Conservation (phyloP, 2,113 vertebrate species). For the Tetrao urogallus region DNA sequence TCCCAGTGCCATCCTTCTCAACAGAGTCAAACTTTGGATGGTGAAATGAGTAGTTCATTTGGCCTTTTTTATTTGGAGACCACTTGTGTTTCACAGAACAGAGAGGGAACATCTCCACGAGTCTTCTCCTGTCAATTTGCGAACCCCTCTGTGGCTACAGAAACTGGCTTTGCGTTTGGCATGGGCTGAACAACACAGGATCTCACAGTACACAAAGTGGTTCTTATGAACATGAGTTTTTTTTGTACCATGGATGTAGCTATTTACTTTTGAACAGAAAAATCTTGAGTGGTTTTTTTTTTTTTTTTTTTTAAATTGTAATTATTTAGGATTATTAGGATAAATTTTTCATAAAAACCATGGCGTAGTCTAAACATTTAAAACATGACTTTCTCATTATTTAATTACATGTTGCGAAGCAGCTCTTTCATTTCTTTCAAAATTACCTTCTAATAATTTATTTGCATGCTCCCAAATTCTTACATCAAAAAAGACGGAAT, state of each 20-base stretch:
- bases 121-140: not conserved
- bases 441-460: not conserved
- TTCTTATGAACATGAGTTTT: not conserved
- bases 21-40: not conserved
- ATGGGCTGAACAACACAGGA: not conserved
- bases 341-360: not conserved
- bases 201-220: not conserved
- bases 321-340: not conserved
- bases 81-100: not conserved
- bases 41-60: not conserved
- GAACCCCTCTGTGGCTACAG: not conserved
- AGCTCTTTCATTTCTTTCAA: not conserved
- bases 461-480: not conserved
- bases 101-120: not conserved
- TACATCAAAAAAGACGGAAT: not conserved
- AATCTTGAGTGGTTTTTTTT: not conserved
- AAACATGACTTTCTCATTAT: not conserved
- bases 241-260: not conserved
- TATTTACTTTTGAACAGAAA: not conserved
- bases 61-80: rapidly evolving
- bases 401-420: not conserved
- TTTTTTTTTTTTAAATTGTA: not conserved
- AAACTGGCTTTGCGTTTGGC: not conserved
- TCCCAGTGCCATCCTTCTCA: not conserved
- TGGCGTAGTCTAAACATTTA: not conserved